phyloP scores from a whole-genome alignment of 2,113 vertebrate species.

The Myanophis thanlyinensis region DNA sequence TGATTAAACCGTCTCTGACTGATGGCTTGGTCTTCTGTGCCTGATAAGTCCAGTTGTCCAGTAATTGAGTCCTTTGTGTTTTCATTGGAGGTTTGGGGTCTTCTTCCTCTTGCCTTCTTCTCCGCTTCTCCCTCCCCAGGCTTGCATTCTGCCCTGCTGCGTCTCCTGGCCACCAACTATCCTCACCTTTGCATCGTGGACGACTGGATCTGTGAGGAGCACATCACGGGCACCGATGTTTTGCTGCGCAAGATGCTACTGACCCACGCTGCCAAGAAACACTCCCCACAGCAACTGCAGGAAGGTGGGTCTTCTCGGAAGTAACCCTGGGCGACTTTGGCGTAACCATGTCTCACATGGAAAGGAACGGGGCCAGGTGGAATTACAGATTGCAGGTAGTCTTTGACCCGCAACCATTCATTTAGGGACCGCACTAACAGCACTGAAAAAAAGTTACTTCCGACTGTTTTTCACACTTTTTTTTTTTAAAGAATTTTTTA shows the following conservation, averaged over 20 bases:
- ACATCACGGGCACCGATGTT: conserved; percentile 91
- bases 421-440: no score
- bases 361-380: neutral
- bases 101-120: no score
- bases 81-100: no score
- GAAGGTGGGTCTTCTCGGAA: conserved; percentile 74
- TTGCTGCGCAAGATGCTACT: conserved; percentile 91
- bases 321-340: neutral
- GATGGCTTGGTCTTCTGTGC: neutral
- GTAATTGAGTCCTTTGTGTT: no score
- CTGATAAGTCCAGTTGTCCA: neutral
- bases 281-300: conserved; percentile 89
- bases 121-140: conserved; percentile 68
- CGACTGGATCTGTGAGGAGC: conserved; percentile 97
- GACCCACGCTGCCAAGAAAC: conserved; percentile 84
- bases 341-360: neutral
- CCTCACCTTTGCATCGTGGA: conserved; percentile 98
- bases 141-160: conserved; percentile 90
- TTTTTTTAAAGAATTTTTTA: no score
- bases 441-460: no score
- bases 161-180: conserved; percentile 95
- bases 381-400: neutral
- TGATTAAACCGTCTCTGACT: neutral
- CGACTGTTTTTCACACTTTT: no score
- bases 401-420: no score